A percentile compares a stretch with the other conserved stretches of the same genome.
These are phyloP conservation scores for Holothuria leucospilota DNA, from an alignment of 53 echinoderm and acorn worm genomes.

Conservation along the genomic window DNA sequence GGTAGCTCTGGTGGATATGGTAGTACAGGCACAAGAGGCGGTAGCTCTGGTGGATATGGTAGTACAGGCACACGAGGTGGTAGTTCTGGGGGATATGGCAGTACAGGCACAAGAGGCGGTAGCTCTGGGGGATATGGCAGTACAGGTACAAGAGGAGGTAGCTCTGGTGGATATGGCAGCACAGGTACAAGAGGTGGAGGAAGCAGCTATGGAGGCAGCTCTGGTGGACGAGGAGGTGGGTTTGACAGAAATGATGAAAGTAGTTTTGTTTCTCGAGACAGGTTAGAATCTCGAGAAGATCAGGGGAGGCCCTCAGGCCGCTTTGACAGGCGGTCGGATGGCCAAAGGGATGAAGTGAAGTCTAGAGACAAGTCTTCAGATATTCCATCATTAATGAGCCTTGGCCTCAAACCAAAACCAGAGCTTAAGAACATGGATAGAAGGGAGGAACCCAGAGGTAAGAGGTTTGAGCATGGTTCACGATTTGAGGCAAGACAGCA, in stretches of 20 bases:
- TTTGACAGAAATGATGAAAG: slow-evolving; percentile 44
- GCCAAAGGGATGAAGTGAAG: neutral
- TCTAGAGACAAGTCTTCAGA: neutral
- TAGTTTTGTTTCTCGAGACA: slow-evolving; percentile 22
- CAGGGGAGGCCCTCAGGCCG: neutral
- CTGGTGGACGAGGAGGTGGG: slow-evolving; percentile 59
- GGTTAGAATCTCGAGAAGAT: neutral
- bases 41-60: neutral
- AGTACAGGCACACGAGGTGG: neutral
- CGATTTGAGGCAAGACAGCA: neutral
- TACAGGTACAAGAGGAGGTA: neutral
- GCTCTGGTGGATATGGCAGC: neutral
- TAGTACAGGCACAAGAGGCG: neutral
- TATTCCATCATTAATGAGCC: slow-evolving; percentile 29
- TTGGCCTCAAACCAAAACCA: slow-evolving; percentile 5
- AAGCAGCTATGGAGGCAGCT: slow-evolving; percentile 13
- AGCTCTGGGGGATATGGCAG: slow-evolving; percentile 27
- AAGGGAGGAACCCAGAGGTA: slow-evolving; percentile 8
- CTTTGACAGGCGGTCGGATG: neutral
- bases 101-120: slow-evolving; percentile 25
- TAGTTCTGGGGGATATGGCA: slow-evolving; percentile 7
- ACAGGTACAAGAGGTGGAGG: neutral
- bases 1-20: neutral
- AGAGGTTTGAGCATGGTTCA: neutral
- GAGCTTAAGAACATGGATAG: neutral